Conservation (phyloP, 2,797 vertebrate species). For the Catostomus latipinnis region DNA sequence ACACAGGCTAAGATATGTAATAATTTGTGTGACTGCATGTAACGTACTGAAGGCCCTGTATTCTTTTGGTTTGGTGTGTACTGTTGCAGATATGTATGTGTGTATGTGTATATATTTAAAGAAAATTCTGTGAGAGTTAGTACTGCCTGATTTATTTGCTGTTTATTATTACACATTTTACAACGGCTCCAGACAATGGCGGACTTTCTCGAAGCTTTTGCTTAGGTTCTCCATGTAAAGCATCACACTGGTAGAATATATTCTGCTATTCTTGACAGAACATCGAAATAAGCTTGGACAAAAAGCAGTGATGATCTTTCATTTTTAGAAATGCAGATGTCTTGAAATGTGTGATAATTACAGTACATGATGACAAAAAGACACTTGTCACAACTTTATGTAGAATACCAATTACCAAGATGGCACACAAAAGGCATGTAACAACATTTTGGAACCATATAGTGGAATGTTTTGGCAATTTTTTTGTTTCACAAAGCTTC, state of each 20-base stretch:
- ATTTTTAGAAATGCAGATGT: not conserved
- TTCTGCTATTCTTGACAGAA: not conserved
- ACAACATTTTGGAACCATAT: constrained; percentile 13
- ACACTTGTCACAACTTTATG: constrained; percentile 66
- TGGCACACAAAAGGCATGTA: constrained; percentile 23
- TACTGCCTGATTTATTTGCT: constrained; percentile 29
- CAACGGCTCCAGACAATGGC: constrained; percentile 64
- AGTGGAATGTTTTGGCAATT: constrained; percentile 26
- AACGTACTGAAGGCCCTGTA: no score
- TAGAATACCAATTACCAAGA: constrained; percentile 68
- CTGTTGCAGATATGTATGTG: no score
- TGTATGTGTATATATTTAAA: not conserved
- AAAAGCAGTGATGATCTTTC: not conserved
- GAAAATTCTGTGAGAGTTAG: constrained; percentile 9
- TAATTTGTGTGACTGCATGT: no score
- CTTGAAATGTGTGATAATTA: constrained; percentile 2
- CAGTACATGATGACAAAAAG: not conserved
- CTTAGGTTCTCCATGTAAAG: constrained; percentile 1
- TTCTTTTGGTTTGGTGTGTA: no score
- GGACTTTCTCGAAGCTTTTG: constrained; percentile 74
- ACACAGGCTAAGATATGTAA: no score
- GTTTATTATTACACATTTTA: constrained; percentile 79
- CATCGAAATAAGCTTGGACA: not conserved
- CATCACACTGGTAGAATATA: not conserved
- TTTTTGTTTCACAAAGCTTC: constrained; percentile 39